Evolutionary conservation across 2,888 invertebrate genomes (phyloP), one percentile per base, ranked within the genome.

Genomic region (Copidosoma aretas): DNA sequence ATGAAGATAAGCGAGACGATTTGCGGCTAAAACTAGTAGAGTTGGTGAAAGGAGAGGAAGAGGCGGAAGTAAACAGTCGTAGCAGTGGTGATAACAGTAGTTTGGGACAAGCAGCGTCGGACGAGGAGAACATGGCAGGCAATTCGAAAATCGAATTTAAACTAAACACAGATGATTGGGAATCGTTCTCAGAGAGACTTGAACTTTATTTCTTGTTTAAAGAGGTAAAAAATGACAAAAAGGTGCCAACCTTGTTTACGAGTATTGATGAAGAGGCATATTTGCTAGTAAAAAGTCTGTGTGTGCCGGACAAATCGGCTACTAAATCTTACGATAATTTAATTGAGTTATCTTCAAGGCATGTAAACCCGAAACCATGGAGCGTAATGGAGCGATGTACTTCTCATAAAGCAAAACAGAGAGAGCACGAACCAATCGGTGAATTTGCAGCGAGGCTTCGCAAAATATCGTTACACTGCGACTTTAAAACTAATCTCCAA

Each of bases 371-470:
- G 3, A 69, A 71, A 60, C 67, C 64, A n/a, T 68, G 70, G 3
- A 67, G 66, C 49, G 54, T 70, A 21, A 71, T 73, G 68, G 73
- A 72, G 32, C 56, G 74, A 19, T 71, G 63, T 25, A 66, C 59
- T 14, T 69, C 65, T 21, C 21, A 58, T 15, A 39, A 61, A 25
- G 65, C 59, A 21, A 19, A 54, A 17, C 65, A 69, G 39, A 41
- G n/a, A 14, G 32, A 51, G 21, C 57, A 58, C 10, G 68, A 68
- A 24, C 21, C 53, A 10, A 54, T 64, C 2, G 25, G 54, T 5
- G 68, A 68, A 21, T 68, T 68, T 19, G 51, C 52, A 46, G 68
- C 68, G n/a, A 85, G 87, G 80, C 32, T 32, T 8, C 70, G 87
- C 52, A 59, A 51, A 54, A 39, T 58, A 19, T 39, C 58, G 17